Conservation (phyloP, 2,797 vertebrate genomes). For the Syngnathus acus region DNA sequence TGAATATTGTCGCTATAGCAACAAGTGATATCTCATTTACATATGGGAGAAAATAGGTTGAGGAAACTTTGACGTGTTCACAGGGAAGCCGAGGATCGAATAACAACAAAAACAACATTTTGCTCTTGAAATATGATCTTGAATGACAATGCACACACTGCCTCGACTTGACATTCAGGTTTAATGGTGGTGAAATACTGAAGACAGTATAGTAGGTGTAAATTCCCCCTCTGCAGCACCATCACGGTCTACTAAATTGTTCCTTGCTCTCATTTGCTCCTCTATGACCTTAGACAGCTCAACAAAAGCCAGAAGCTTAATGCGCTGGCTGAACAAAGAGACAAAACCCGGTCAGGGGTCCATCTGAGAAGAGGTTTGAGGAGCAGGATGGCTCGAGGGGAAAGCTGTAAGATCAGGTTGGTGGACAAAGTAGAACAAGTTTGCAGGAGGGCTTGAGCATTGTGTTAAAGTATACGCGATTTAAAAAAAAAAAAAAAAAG, state of each 20-base stretch:
- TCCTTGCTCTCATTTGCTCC: constrained; percentile 20
- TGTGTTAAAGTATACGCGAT: background rate
- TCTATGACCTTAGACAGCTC: constrained; percentile 42
- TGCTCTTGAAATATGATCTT: too few relatives aligned
- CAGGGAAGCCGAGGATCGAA: too few relatives aligned
- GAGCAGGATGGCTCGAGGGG: constrained; percentile 27
- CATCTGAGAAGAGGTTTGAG: constrained; percentile 19
- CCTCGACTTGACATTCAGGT: constrained; percentile 5
- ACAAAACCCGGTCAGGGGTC: constrained; percentile 50
- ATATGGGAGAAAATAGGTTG: too few relatives aligned
- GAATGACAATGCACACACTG: background rate
- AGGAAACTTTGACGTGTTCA: too few relatives aligned
- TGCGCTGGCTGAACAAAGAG: constrained; percentile 51
- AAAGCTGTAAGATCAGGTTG: constrained; percentile 24
- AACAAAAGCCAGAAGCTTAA: constrained; percentile 57
- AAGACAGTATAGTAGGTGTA: constrained; percentile 24
- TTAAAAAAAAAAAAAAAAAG: too few relatives aligned
- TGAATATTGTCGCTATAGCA: too few relatives aligned
- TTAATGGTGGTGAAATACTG: constrained; percentile 21
- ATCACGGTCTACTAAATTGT: constrained; percentile 26
- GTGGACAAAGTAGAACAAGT: constrained; percentile 12
- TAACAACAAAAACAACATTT: too few relatives aligned
- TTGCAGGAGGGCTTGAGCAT: constrained; percentile 7
- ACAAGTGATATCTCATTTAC: too few relatives aligned
- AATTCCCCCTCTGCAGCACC: constrained; percentile 23